phyloP scores from a whole-genome alignment of 2,797 vertebrate genomes.

The Mus minutoides region DNA sequence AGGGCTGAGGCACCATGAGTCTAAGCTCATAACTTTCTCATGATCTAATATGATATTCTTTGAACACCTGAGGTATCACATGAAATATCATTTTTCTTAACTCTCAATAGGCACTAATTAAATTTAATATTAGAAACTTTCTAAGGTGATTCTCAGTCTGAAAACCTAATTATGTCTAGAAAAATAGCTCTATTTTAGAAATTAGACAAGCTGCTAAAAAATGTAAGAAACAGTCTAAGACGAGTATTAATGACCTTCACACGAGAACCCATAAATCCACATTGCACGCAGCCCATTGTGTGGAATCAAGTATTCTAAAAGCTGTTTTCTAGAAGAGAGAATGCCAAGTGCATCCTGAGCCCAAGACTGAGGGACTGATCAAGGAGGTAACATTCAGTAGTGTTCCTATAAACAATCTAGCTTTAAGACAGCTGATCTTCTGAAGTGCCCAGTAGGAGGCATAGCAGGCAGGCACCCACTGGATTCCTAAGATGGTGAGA shows the following conservation, averaged over 20 bases:
- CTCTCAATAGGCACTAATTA: neutral
- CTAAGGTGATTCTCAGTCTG: neutral
- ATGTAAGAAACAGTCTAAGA: neutral
- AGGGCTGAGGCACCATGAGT: neutral
- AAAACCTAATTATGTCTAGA: constrained; percentile 20
- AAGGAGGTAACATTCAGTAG: neutral
- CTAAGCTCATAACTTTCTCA: neutral
- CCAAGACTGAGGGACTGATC: neutral
- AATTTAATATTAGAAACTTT: constrained; percentile 42
- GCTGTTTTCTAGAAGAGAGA: neutral
- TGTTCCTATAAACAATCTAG: neutral
- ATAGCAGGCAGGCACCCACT: neutral
- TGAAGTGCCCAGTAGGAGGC: neutral
- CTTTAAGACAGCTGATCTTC: neutral
- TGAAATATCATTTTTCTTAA: constrained; percentile 13
- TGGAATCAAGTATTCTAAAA: neutral
- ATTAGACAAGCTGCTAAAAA: constrained; percentile 14
- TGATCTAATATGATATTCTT: constrained; percentile 14
- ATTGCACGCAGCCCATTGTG: neutral
- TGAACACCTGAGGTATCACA: neutral
- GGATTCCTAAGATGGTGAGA: neutral
- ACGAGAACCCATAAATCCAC: neutral
- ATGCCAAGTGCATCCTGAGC: neutral
- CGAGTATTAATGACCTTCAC: neutral
- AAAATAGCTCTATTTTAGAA: constrained; percentile 34